phyloP scores from a whole-genome alignment of 92 coral and sea anemone species.

The Isaurus tuberculatus region DNA sequence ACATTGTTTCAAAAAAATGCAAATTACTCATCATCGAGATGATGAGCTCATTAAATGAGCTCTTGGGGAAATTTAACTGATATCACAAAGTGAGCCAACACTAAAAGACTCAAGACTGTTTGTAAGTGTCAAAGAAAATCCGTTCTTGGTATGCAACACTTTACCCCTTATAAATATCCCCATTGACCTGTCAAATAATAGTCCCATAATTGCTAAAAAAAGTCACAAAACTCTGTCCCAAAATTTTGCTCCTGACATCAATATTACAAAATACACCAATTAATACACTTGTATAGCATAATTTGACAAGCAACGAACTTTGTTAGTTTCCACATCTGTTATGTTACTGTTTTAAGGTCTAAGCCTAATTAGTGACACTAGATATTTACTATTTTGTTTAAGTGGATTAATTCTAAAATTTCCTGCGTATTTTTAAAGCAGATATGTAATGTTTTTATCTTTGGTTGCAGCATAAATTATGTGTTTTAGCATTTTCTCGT shows the following conservation, averaged over 20 bases:
- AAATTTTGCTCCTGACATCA: neutral
- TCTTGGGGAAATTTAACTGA: neutral
- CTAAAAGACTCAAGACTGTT: no score
- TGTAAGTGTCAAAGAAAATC: no score
- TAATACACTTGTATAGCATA: neutral
- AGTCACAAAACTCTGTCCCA: neutral
- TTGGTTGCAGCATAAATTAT: neutral
- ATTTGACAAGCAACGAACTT: neutral
- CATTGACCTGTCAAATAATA: neutral
- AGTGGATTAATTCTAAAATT: neutral
- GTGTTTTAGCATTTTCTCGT: no score
- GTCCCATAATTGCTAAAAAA: neutral
- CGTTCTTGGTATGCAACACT: no score
- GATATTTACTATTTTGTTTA: neutral
- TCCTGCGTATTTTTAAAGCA: neutral
- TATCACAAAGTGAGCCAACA: neutral
- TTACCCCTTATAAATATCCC: no score
- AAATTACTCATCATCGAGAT: conserved; percentile 21
- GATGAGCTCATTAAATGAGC: conserved; percentile 6
- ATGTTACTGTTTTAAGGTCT: conserved; percentile 15
- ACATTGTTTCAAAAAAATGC: conserved; percentile 29
- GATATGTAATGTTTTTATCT: no score
- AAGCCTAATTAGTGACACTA: conserved; percentile 3
- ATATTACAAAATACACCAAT: conserved; percentile 3
- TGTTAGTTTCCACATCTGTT: neutral